A percentile compares a stretch with the other conserved stretches of the same genome.
Evolutionary conservation across 2,113 vertebrate species (phyloP).

Genomic region (Oreochromis aureus): DNA sequence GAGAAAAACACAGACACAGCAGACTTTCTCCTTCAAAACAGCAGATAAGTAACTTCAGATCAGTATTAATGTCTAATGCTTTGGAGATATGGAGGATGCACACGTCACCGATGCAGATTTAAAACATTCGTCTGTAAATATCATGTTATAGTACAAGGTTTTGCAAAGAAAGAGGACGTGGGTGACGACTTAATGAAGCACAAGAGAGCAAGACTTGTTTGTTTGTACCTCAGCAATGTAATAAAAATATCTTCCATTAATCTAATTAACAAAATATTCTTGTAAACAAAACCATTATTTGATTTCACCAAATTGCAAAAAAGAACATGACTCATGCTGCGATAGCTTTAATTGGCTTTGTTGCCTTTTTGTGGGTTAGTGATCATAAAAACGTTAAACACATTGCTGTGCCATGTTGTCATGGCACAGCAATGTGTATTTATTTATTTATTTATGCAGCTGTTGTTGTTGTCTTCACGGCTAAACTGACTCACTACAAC

Average conservation of each 20-base stretch:
- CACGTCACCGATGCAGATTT: background rate
- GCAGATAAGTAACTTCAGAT: conserved; percentile 2
- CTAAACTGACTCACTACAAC: background rate
- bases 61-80: background rate
- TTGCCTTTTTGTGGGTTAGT: background rate
- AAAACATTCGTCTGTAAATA: background rate
- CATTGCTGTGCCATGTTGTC: background rate
- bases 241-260: background rate
- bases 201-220: background rate
- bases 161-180: background rate
- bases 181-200: background rate
- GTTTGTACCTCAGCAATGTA: background rate
- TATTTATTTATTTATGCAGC: background rate
- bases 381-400: background rate
- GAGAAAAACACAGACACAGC: background rate
- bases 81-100: background rate
- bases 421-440: background rate
- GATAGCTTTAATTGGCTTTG: background rate
- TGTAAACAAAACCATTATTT: background rate
- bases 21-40: conserved; percentile 3
- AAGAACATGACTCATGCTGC: background rate
- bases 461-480: background rate
- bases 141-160: background rate
- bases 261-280: background rate
- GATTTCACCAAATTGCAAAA: background rate